phyloP scores from a whole-genome alignment of 2,888 invertebrate genomes.

The Drosophila niveifrons region DNA sequence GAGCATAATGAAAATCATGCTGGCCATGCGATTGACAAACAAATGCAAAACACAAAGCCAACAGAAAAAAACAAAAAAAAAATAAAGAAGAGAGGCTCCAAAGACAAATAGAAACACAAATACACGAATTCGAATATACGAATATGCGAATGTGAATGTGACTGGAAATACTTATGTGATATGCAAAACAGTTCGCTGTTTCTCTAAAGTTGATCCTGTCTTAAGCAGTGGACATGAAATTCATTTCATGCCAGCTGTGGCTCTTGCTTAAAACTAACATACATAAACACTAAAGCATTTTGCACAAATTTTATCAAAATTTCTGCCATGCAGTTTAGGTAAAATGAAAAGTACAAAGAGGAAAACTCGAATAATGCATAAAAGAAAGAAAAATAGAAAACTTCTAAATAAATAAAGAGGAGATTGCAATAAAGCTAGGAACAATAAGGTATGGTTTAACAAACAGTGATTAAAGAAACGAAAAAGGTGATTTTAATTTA shows the following conservation, averaged over 20 bases:
- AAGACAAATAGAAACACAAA: slow-evolving; percentile 31
- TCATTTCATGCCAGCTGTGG: not conserved
- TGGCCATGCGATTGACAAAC: slow-evolving; percentile 38
- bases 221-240: slow-evolving; percentile 10
- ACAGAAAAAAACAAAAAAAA: not conserved
- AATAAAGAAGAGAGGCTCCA: slow-evolving; percentile 18
- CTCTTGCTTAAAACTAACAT: too few relatives aligned
- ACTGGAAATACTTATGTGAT: slow-evolving; percentile 40
- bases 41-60: not conserved
- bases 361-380: too few relatives aligned
- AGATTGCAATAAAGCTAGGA: too few relatives aligned
- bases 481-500: too few relatives aligned
- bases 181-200: slow-evolving; percentile 35
- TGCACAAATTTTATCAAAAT: too few relatives aligned
- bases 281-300: too few relatives aligned
- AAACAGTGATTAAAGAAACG: too few relatives aligned
- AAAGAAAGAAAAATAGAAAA: too few relatives aligned
- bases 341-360: too few relatives aligned
- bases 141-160: slow-evolving; percentile 18
- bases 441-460: too few relatives aligned
- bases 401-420: too few relatives aligned
- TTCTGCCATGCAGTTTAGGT: too few relatives aligned
- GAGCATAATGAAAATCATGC: slow-evolving; percentile 47
- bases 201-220: not conserved
- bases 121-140: not conserved